A percentile compares a stretch with the other conserved stretches of the same genome.
phyloP scores from a whole-genome alignment of 2,888 invertebrate genomes.

The Caenorhabditis imperialis region DNA sequence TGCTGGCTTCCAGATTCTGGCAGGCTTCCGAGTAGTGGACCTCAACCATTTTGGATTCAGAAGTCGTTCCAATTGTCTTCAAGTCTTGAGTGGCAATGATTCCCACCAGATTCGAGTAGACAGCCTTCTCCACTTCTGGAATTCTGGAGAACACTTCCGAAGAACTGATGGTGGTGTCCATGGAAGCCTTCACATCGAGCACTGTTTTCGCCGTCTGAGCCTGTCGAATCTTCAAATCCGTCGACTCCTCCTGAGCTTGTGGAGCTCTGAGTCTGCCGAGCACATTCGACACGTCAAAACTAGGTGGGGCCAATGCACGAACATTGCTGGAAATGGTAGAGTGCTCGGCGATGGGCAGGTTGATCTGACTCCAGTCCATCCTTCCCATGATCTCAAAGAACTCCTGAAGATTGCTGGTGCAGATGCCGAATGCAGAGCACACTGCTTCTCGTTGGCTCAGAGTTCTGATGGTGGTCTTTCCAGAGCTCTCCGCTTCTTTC shows the following conservation, averaged over 20 bases:
- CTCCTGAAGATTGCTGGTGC: conserved; percentile 4
- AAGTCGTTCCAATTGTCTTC: conserved; percentile 21
- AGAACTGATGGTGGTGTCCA: conserved; percentile 15
- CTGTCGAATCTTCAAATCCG: conserved; percentile 16
- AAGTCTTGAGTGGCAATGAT: conserved; percentile 30
- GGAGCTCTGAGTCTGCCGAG: conserved; percentile 44
- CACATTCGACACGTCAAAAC: conserved; percentile 20
- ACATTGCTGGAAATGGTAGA: conserved; percentile 28
- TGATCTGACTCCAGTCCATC: conserved; percentile 39
- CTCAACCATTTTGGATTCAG: conserved; percentile 16
- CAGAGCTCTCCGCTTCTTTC: conserved; percentile 6
- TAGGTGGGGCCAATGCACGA: conserved; percentile 14
- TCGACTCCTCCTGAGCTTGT: conserved; percentile 8
- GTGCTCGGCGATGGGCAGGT: conserved; percentile 15
- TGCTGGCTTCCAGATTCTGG: conserved; percentile 23
- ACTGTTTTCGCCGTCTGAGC: conserved; percentile 15
- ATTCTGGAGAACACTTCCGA: conserved; percentile 11
- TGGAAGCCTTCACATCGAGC: conserved; percentile 18
- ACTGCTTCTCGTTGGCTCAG: conserved; percentile 25
- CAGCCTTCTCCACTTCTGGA: conserved; percentile 21
- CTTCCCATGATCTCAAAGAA: conserved; percentile 37
- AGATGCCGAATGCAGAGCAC: conserved; percentile 20
- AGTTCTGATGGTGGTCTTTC: background rate
- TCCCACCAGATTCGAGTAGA: conserved; percentile 29
- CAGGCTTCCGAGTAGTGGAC: conserved; percentile 22